Base-by-base conservation (phyloP, 1,140 invertebrate species). In the Dreissena rostriformis region DNA sequence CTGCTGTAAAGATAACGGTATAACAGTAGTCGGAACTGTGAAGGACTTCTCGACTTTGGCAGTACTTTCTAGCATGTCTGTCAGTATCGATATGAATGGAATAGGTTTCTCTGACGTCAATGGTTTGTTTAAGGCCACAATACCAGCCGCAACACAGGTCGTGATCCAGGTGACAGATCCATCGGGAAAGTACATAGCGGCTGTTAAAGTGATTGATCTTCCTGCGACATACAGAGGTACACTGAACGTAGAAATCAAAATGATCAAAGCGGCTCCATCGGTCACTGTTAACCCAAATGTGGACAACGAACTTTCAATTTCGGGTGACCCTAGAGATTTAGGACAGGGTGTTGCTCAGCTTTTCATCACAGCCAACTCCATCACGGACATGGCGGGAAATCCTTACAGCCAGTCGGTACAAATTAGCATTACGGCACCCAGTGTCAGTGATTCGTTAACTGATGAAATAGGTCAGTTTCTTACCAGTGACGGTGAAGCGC, bases 121-220 rank as follows among this genome's bases (percentile, higher is more conserved):
- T 6, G 79, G 79, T 4, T 49, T 12, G 1, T 81, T 81, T 26
- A 24, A 66, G n/a, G 14, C 61, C 7, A 39, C 39, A 6, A 66
- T 81, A 7, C 66, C 68, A 5, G 29, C 22, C 49, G 55, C 52
- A 53, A 19, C n/a, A 49, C 10, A 17, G 11, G 14, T 81, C 14
- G 70, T 81, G 19, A 24, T 81, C 11, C 26, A 17, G 0, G 67
- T 61, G 5, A 19, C 29, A 0, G 70, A 81, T 39, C 22, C 19
- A 17, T 28, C 12, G 1, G 22, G 28, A 14, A 63, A 26, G 49
- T 81, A 81, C 57, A n/a, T 73, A 22, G 68, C 61, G 24, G 79
- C 79, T 24, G 57, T 81, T 14, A 81, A 66, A 49, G 49, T 73
- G 14, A 61, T 81, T 65, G 70, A 81, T 26, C 71, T 81, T n/a